These are phyloP conservation scores for Nothobranchius kuhntae DNA, from an alignment of 2,113 vertebrate species.

Conservation along the genomic window DNA sequence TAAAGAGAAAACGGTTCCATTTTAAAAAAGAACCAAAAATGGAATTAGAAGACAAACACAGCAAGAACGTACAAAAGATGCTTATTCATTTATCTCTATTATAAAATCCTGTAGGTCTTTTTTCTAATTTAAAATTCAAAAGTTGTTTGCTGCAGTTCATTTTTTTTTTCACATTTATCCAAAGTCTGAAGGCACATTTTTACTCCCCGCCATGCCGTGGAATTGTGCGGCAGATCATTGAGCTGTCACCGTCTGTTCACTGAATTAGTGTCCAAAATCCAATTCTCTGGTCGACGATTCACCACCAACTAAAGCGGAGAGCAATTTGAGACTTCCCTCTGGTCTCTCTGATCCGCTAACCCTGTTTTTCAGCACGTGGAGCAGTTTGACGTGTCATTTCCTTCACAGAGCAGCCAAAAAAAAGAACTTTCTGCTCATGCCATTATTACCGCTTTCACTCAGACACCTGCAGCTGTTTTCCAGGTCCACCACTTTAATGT, in stretches of 20 bases:
- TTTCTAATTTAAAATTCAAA: too few relatives aligned
- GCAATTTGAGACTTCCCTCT: slow-evolving; percentile 34
- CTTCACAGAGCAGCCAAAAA: slow-evolving; percentile 24
- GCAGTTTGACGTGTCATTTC: slow-evolving; percentile 48
- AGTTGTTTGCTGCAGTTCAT: too few relatives aligned
- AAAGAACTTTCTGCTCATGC: slow-evolving; percentile 1
- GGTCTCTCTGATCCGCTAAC: slow-evolving; percentile 44
- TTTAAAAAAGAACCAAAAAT: too few relatives aligned
- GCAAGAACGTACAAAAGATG: too few relatives aligned
- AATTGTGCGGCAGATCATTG: slow-evolving; percentile 37
- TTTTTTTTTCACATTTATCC: too few relatives aligned
- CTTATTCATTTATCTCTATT: too few relatives aligned
- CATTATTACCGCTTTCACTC: slow-evolving; percentile 32
- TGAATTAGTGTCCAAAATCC: slow-evolving; percentile 46
- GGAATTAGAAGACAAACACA: too few relatives aligned
- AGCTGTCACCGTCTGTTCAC: slow-evolving; percentile 43
- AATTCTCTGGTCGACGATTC: slow-evolving; percentile 43
- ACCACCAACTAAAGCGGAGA: slow-evolving; percentile 32
- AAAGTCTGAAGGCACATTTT: slow-evolving; percentile 25
- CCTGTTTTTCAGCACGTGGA: slow-evolving; percentile 48
- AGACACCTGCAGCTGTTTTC: slow-evolving; percentile 2
- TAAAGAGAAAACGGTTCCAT: too few relatives aligned
- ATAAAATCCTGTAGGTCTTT: too few relatives aligned
- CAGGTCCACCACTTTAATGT: not conserved
- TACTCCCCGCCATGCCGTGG: slow-evolving; percentile 9